phyloP scores from a whole-genome alignment of 2,888 invertebrate species.

The Enchytraeus crypticus region DNA sequence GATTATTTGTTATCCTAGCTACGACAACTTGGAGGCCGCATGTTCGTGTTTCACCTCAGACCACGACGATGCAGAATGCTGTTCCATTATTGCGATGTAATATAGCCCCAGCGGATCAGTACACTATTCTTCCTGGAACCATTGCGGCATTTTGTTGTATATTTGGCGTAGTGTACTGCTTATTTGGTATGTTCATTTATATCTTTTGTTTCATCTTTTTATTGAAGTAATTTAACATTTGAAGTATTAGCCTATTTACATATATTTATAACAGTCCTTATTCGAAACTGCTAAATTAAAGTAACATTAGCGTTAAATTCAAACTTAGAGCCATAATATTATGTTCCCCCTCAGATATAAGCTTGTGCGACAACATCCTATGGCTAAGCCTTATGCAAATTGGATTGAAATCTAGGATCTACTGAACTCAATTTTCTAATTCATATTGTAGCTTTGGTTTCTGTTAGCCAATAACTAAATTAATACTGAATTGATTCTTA shows the following conservation, averaged over 20 bases:
- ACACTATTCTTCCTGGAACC: conserved; percentile 51
- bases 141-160: conserved; percentile 66
- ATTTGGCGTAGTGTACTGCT: conserved; percentile 73
- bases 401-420: too few relatives aligned
- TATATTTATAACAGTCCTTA: too few relatives aligned
- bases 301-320: too few relatives aligned
- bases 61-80: conserved; percentile 6
- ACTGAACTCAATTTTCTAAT: too few relatives aligned
- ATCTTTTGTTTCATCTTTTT: background rate
- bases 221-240: background rate
- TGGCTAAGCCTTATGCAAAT: too few relatives aligned
- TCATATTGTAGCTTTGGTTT: too few relatives aligned
- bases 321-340: too few relatives aligned
- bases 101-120: conserved; percentile 3
- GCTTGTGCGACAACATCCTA: too few relatives aligned
- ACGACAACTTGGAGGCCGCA: conserved; percentile 1
- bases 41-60: background rate
- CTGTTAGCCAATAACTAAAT: too few relatives aligned
- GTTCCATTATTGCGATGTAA: conserved; percentile 7
- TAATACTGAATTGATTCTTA: too few relatives aligned
- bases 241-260: background rate
- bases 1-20: conserved; percentile 14
- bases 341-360: too few relatives aligned
- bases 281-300: too few relatives aligned
- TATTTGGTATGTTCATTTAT: conserved; percentile 61